Conservation (phyloP, 2,113 vertebrate genomes). For the Alouatta palliata region DNA sequence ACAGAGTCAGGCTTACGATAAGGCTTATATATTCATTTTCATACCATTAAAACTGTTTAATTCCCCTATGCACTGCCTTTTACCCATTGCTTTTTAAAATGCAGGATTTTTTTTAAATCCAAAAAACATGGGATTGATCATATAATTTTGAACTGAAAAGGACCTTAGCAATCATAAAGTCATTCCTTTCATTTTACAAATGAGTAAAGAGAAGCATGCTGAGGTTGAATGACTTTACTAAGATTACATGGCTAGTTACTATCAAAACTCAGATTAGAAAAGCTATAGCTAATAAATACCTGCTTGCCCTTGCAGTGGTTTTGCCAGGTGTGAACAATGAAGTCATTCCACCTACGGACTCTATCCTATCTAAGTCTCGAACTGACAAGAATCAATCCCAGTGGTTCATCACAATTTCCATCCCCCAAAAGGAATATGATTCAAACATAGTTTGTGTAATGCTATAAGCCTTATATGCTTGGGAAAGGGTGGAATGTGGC, state of each 20-base stretch:
- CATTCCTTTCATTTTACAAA: slow-evolving; percentile 39
- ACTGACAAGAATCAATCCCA: background rate
- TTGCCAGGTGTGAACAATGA: slow-evolving; percentile 23
- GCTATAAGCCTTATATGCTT: background rate
- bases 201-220: background rate
- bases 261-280: slow-evolving; percentile 7
- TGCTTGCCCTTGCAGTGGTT: background rate
- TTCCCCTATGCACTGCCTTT: background rate
- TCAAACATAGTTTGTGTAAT: background rate
- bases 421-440: background rate
- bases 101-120: background rate
- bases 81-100: background rate
- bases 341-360: background rate
- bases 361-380: background rate
- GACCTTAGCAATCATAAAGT: background rate
- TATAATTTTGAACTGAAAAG: background rate
- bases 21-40: background rate
- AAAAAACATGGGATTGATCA: background rate
- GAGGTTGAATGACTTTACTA: background rate
- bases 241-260: background rate
- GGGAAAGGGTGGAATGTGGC: background rate
- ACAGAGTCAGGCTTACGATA: background rate
- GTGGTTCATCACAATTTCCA: background rate
- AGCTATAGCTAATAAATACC: background rate
- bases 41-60: background rate